Percentiles rank a stretch among this genome's conserved stretches.
Conservation (phyloP, 2,113 vertebrate species). For the rabbit (Oryctolagus cuniculus) region mOryCun1.1 NC_091445.1:49412001-49412500, state of each 20-base stretch:
- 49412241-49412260: slow-evolving; percentile 49
- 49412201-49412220: neutral
- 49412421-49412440: neutral
- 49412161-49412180: neutral
- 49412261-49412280: slow-evolving; percentile 45
- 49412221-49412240: neutral
- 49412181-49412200: neutral
- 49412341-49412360: slow-evolving; percentile 24
- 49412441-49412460: neutral
- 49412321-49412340: neutral
- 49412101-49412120: neutral
- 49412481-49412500: neutral
- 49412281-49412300: slow-evolving; percentile 30
- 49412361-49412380: neutral
- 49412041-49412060: neutral
- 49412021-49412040: neutral
- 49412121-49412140: neutral
- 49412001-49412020: neutral
- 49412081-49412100: neutral
- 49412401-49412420: neutral
- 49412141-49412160: slow-evolving; percentile 46
- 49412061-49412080: neutral
- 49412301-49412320: slow-evolving; percentile 1
- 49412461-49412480: slow-evolving; percentile 22
- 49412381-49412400: slow-evolving; percentile 61